A percentile compares a stretch with the other conserved stretches of the same genome.
These are phyloP conservation scores for Leucosticte australis DNA, from an alignment of 2,113 vertebrate genomes.

Conservation along the genomic window DNA sequence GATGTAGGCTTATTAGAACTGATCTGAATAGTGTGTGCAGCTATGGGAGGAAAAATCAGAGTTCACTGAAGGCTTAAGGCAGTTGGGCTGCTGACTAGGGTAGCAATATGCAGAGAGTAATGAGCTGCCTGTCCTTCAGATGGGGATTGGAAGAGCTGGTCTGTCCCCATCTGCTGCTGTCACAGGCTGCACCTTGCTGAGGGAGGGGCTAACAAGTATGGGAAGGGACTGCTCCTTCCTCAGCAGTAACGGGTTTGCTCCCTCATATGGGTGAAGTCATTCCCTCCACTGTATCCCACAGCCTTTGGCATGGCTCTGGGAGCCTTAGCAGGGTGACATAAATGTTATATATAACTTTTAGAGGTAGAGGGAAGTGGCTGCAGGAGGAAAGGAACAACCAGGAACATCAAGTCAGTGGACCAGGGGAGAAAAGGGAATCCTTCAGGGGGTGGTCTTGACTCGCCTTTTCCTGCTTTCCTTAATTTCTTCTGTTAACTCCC, in stretches of 20 bases:
- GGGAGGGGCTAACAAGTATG: neutral
- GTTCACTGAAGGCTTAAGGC: neutral
- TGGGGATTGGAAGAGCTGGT: neutral
- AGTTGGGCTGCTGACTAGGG: neutral
- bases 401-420: neutral
- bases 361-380: neutral
- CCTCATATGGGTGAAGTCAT: neutral
- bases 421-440: neutral
- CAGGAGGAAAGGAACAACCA: neutral
- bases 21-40: neutral
- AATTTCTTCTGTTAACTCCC: neutral
- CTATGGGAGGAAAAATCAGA: neutral
- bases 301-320: neutral
- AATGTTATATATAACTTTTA: neutral
- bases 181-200: neutral
- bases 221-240: neutral
- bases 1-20: neutral
- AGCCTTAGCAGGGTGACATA: neutral
- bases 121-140: neutral
- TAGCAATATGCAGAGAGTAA: neutral
- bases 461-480: neutral
- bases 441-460: rapidly evolving
- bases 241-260: neutral
- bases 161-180: neutral
- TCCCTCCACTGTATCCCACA: neutral